Evolutionary conservation across 1,140 invertebrate genomes (phyloP), one percentile per base, ranked within the genome.

Genomic region (Orchestia grillus): DNA sequence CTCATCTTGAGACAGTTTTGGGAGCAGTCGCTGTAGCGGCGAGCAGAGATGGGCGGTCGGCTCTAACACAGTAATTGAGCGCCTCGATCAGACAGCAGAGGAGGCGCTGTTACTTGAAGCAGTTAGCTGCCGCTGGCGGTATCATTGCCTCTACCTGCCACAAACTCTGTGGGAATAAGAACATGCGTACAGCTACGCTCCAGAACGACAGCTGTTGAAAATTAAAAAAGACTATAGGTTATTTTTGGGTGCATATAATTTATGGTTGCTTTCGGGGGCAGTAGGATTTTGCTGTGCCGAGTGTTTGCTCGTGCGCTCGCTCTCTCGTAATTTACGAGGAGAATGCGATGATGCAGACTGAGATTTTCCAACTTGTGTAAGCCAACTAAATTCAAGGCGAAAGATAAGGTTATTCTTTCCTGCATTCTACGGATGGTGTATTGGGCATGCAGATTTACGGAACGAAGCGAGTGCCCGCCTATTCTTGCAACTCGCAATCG

Each of bases 31-130:
- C 87, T 40, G 41, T 87, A 41, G 43, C 40, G 92, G 3, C 44
- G 92, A 47, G 19, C 92, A 47, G 44, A 94, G 44, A 94, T 94
- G 92, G 92, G 92, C 92, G 92, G 92, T 94, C 92, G 8, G 43
- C 36, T 94, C 19, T 94, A 94, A 94, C 92, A 45, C 44, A 44
- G 36, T 94, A 94, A 94, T 94, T 94, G 92, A 11, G 44, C 44
- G 8, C 44, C 40, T 6, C n/a, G n/a, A n/a, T n/a, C 41, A 6
- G 36, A 45, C 16, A 44, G 44, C 92, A 16, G 92, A 94, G 92
- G 43, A 42, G 40, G 92, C 23, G 6, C 19, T 44, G 36, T 94
- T 45, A 19, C 92, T 94, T 94, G 43, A 94, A 94, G 92, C 92
- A 44, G 41, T 94, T 45, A 19, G 44, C 43, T 45, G 90, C 92